Percentiles rank a stretch among this genome's conserved stretches.
These are phyloP conservation scores for Philonicus albiceps DNA, from an alignment of 2,888 invertebrate species.

Conservation along the genomic window DNA sequence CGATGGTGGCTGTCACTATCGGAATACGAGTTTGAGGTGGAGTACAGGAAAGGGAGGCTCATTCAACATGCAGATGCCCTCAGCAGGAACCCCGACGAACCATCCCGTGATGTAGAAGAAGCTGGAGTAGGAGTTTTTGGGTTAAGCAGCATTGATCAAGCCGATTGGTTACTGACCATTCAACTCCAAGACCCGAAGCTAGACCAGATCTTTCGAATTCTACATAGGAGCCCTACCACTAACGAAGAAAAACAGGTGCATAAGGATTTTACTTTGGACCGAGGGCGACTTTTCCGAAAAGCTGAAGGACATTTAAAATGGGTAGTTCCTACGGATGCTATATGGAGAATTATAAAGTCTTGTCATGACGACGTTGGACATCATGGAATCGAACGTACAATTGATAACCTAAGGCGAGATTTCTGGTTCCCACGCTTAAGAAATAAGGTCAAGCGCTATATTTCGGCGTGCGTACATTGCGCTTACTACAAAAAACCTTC, in stretches of 20 bases:
- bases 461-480: too few relatives aligned
- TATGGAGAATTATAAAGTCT: neutral
- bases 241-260: neutral
- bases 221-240: too few relatives aligned
- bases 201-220: too few relatives aligned
- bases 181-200: neutral
- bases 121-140: neutral
- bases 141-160: neutral
- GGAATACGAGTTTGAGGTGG: neutral
- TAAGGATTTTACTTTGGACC: neutral
- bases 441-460: too few relatives aligned
- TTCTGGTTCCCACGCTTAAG: too few relatives aligned
- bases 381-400: neutral
- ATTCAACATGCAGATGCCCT: too few relatives aligned
- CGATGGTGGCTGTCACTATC: neutral
- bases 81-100: too few relatives aligned
- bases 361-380: neutral
- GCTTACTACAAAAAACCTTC: too few relatives aligned
- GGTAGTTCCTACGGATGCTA: neutral
- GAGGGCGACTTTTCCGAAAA: neutral
- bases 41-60: too few relatives aligned
- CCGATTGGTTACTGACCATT: neutral
- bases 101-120: too few relatives aligned
- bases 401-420: too few relatives aligned
- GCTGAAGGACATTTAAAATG: neutral